Conservation (phyloP, 2,888 invertebrate species). For the Odontomyia ornata region DNA sequence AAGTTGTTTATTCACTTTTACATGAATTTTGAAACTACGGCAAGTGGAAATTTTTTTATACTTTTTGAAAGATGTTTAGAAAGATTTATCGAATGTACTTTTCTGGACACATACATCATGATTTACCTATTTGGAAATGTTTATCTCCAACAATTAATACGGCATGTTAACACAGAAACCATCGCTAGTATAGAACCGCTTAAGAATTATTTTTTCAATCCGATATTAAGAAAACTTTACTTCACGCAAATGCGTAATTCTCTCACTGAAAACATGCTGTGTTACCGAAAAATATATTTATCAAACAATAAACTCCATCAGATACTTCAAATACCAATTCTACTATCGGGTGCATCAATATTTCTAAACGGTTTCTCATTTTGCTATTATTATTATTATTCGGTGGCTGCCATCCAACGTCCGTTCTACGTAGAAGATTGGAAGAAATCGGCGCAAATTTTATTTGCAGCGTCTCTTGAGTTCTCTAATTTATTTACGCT, state of each 20-base stretch:
- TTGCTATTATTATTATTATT: constrained; percentile 25
- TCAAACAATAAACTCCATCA: neutral
- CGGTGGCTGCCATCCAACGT: neutral
- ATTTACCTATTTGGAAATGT: neutral
- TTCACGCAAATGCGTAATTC: neutral
- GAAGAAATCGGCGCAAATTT: neutral
- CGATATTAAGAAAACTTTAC: too few species aligned
- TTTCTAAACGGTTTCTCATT: neutral
- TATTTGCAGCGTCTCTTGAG: neutral
- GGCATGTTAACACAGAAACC: neutral
- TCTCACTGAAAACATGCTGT: neutral
- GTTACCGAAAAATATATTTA: neutral
- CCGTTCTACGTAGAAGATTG: neutral
- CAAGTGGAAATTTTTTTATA: neutral
- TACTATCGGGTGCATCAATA: neutral
- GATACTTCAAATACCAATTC: constrained; percentile 9
- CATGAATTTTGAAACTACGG: constrained; percentile 13
- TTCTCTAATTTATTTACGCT: constrained; percentile 15
- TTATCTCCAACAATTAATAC: neutral
- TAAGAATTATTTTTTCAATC: too few species aligned
- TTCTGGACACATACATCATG: neutral
- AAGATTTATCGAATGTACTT: constrained; percentile 12
- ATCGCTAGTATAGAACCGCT: too few species aligned
- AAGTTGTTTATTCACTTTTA: neutral
- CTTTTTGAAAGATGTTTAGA: neutral